These are phyloP conservation scores for Oncopodura yosiiana DNA, from an alignment of 1,140 invertebrate species.

Conservation along the genomic window DNA sequence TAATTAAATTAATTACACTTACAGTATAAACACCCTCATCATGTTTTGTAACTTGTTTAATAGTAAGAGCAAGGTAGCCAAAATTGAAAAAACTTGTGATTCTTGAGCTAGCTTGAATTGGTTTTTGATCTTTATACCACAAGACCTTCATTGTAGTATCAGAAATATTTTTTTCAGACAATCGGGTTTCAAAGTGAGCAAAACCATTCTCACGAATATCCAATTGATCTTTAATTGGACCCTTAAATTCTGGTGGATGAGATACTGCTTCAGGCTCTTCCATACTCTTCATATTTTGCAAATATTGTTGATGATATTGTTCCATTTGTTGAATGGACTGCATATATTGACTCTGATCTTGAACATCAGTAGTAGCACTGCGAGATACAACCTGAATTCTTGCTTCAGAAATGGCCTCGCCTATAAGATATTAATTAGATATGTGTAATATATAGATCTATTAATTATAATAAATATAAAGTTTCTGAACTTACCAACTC, in stretches of 20 bases:
- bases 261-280: slow-evolving; percentile 66
- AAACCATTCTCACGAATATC: slow-evolving; percentile 84
- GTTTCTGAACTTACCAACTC: slow-evolving; percentile 73
- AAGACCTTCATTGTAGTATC: slow-evolving; percentile 85
- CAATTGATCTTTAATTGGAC: slow-evolving; percentile 78
- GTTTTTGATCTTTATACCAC: slow-evolving; percentile 88
- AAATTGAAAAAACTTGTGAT: slow-evolving; percentile 94
- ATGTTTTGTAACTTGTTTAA: slow-evolving; percentile 79
- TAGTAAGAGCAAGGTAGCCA: slow-evolving; percentile 90
- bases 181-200: slow-evolving; percentile 88
- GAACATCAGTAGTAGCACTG: no score
- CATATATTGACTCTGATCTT: slow-evolving; percentile 60
- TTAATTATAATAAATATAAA: no score
- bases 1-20: no score
- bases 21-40: slow-evolving; percentile 87
- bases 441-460: no score
- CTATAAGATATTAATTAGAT: no score
- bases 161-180: slow-evolving; percentile 85
- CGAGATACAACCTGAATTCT: slow-evolving; percentile 28
- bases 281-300: slow-evolving; percentile 61
- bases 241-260: slow-evolving; percentile 79
- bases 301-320: slow-evolving; percentile 59
- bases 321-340: slow-evolving; percentile 87
- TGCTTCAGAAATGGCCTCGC: slow-evolving; percentile 41
- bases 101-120: slow-evolving; percentile 79